Conservation (phyloP, 2,113 vertebrate species). For the Macquaria ambigua region DNA sequence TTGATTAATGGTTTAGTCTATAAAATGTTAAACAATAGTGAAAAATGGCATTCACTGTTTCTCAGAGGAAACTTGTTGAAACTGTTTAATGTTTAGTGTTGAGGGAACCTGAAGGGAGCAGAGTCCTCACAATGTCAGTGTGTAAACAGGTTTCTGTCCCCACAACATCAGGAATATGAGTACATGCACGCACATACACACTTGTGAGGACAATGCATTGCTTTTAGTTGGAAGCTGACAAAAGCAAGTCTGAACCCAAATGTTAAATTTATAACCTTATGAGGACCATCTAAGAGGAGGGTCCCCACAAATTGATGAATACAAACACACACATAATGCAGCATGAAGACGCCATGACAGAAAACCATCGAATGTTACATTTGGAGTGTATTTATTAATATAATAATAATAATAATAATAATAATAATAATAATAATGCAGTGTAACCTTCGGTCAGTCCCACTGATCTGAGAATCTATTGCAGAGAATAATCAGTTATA, state of each 20-base stretch:
- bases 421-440: constrained; percentile 41
- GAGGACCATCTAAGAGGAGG: background rate
- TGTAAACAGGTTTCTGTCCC: too few species aligned
- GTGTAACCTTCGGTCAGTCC: constrained; percentile 36
- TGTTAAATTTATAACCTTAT: background rate
- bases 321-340: background rate
- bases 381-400: constrained; percentile 59
- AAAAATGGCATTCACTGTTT: too few species aligned
- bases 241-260: background rate
- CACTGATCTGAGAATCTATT: constrained; percentile 55
- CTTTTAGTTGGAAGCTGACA: background rate
- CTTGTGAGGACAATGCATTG: background rate
- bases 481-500: constrained; percentile 66
- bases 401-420: constrained; percentile 45
- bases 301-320: background rate
- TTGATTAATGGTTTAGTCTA: too few species aligned
- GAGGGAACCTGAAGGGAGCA: background rate
- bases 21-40: too few species aligned
- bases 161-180: too few species aligned
- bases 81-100: background rate
- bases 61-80: too few species aligned
- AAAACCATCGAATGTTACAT: background rate
- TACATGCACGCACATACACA: too few species aligned
- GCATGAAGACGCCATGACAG: background rate
- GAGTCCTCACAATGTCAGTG: background rate